Evolutionary conservation across 2,888 invertebrate genomes (phyloP).

Genomic region (Melolontha melolontha): DNA sequence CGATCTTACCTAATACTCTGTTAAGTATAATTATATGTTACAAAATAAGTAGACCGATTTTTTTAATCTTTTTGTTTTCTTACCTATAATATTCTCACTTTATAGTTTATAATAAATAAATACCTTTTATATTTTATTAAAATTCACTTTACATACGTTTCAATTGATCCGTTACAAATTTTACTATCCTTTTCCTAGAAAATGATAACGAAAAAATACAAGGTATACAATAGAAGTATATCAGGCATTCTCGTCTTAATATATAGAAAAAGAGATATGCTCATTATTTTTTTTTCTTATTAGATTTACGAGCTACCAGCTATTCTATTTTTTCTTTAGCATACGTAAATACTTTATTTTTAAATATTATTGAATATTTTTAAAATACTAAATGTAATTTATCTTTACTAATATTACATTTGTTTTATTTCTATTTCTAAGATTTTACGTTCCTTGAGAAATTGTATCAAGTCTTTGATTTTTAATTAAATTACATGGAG

Average conservation of each 20-base stretch:
- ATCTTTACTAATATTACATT: too few species aligned
- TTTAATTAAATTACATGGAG: too few species aligned
- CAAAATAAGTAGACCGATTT: conserved; percentile 51
- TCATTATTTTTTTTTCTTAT: conserved; percentile 12
- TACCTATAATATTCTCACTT: conserved; percentile 50
- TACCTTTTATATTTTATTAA: conserved; percentile 46
- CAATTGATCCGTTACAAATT: conserved; percentile 27
- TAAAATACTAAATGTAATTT: too few species aligned
- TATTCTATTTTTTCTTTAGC: background rate
- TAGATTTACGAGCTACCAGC: background rate
- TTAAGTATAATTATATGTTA: conserved; percentile 45
- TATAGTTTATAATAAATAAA: conserved; percentile 50
- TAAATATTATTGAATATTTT: too few species aligned
- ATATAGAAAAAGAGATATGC: conserved; percentile 30
- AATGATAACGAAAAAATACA: conserved; percentile 28
- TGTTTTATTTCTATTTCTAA: too few species aligned
- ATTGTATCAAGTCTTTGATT: too few species aligned
- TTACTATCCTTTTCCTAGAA: conserved; percentile 27
- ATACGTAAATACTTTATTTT: too few species aligned
- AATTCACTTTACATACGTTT: conserved; percentile 30
- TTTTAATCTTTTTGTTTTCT: conserved; percentile 39
- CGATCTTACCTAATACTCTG: conserved; percentile 46
- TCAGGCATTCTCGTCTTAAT: conserved; percentile 5
- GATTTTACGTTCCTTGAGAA: too few species aligned
- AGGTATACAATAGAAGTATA: conserved; percentile 37